Conservation (phyloP, 2,888 invertebrate species). For the Archips crataeganus region DNA sequence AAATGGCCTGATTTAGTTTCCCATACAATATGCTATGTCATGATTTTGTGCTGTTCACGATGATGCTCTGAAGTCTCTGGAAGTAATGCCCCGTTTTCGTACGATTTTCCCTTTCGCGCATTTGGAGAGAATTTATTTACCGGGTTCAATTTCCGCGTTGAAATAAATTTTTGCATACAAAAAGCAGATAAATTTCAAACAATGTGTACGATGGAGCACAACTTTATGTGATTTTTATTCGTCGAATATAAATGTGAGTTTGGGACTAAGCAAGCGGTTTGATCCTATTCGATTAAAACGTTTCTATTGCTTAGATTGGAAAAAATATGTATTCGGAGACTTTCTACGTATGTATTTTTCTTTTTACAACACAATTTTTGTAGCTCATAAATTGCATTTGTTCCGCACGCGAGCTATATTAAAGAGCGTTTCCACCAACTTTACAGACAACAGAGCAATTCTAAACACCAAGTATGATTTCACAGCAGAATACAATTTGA, state of each 20-base stretch:
- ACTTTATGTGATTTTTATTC: slow-evolving; percentile 29
- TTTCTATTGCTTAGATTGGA: background rate
- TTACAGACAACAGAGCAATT: slow-evolving; percentile 50
- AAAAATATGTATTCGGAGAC: background rate
- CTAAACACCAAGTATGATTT: slow-evolving; percentile 53
- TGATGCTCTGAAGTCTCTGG: slow-evolving; percentile 12
- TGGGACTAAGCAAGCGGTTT: slow-evolving; percentile 7
- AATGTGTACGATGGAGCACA: slow-evolving; percentile 24
- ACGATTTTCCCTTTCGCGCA: slow-evolving; percentile 15
- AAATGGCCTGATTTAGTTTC: background rate
- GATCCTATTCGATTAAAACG: background rate
- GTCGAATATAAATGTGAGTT: slow-evolving; percentile 6
- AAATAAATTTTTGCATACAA: slow-evolving; percentile 33
- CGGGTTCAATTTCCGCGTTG: slow-evolving; percentile 33
- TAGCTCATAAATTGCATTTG: slow-evolving; percentile 10
- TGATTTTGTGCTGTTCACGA: slow-evolving; percentile 1
- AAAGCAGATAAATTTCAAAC: slow-evolving; percentile 34
- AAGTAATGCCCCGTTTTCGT: slow-evolving; percentile 27
- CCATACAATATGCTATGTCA: background rate
- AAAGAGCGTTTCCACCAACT: slow-evolving; percentile 44
- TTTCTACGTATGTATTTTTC: background rate
- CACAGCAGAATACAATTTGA: slow-evolving; percentile 54
- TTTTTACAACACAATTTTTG: background rate
- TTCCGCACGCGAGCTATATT: slow-evolving; percentile 9
- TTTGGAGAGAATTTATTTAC: slow-evolving; percentile 37